A percentile compares a stretch with the other conserved stretches of the same genome.
phyloP scores from a whole-genome alignment of 2,888 invertebrate genomes.

The Harpalus rubripes region DNA sequence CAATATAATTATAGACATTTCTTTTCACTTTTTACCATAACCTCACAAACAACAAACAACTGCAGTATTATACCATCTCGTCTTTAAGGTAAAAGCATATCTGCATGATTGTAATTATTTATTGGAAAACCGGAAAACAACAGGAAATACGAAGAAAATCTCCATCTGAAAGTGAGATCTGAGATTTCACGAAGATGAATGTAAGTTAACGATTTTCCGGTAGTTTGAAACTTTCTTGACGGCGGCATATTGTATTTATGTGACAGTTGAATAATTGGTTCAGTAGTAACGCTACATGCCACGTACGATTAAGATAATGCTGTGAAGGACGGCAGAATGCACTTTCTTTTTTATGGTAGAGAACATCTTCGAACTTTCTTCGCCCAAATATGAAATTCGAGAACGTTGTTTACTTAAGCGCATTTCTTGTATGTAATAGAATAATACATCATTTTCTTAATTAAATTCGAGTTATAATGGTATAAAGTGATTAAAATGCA shows the following conservation, averaged over 20 bases:
- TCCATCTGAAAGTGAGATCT: slow-evolving; percentile 29
- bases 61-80: slow-evolving; percentile 15
- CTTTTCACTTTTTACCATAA: slow-evolving; percentile 46
- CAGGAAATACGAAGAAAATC: background rate
- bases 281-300: slow-evolving; percentile 28
- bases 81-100: background rate
- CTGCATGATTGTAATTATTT: background rate
- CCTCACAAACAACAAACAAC: slow-evolving; percentile 14
- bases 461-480: no score
- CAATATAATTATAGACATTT: slow-evolving; percentile 8
- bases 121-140: slow-evolving; percentile 31
- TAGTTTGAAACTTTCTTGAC: slow-evolving; percentile 34
- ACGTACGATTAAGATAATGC: slow-evolving; percentile 9
- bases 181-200: slow-evolving; percentile 36
- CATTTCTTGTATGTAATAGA: background rate
- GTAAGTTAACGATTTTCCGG: slow-evolving; percentile 40
- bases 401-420: slow-evolving; percentile 2
- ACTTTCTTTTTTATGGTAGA: slow-evolving; percentile 59
- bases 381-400: slow-evolving; percentile 42
- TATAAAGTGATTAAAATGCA: no score
- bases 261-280: slow-evolving; percentile 56
- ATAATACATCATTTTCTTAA: no score
- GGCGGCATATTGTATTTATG: slow-evolving; percentile 22
- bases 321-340: slow-evolving; percentile 51
- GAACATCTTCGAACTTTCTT: slow-evolving; percentile 60